Evolutionary conservation across 1,140 invertebrate species (phyloP).

Genomic region (Galendromus occidentalis): DNA sequence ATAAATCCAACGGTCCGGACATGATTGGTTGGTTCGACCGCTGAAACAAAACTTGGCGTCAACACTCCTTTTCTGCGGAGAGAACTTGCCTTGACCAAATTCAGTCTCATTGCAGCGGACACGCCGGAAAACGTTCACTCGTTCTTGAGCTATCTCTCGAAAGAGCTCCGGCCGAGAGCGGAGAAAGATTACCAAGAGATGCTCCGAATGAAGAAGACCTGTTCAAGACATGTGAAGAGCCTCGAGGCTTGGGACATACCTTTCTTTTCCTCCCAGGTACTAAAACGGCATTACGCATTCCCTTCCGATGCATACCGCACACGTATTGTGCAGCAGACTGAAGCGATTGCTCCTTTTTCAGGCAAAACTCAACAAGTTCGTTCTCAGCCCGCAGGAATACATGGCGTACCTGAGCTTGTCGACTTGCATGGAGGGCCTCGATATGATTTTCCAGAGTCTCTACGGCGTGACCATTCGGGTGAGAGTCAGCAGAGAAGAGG

Average conservation of each 20-base stretch:
- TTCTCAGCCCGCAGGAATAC: conserved; percentile 37
- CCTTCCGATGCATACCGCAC: neutral
- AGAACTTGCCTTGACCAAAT: too few relatives aligned
- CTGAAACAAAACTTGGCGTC: too few relatives aligned
- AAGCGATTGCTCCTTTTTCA: neutral
- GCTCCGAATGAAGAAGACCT: conserved; percentile 45
- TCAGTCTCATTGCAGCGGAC: conserved; percentile 38
- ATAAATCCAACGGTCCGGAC: too few relatives aligned
- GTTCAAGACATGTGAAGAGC: conserved; percentile 26
- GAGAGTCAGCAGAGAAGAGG: too few relatives aligned
- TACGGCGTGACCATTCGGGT: conserved; percentile 55
- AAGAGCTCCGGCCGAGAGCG: conserved; percentile 36
- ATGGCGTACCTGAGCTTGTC: conserved; percentile 81
- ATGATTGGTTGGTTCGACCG: too few relatives aligned
- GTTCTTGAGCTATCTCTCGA: conserved; percentile 55
- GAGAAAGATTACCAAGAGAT: conserved; percentile 40
- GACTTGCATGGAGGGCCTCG: conserved; percentile 84
- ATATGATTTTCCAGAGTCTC: conserved; percentile 54
- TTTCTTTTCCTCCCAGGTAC: conserved; percentile 48
- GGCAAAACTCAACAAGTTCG: conserved; percentile 13
- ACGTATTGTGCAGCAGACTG: neutral
- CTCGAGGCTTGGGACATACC: conserved; percentile 63
- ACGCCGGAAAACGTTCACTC: conserved; percentile 48
- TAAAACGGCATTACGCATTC: too few relatives aligned
- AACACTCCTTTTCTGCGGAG: too few relatives aligned